Evolutionary conservation across 2,113 vertebrate genomes (phyloP), one percentile per base, ranked within the genome.

Genomic region (Protobothrops mucrosquamatus): DNA sequence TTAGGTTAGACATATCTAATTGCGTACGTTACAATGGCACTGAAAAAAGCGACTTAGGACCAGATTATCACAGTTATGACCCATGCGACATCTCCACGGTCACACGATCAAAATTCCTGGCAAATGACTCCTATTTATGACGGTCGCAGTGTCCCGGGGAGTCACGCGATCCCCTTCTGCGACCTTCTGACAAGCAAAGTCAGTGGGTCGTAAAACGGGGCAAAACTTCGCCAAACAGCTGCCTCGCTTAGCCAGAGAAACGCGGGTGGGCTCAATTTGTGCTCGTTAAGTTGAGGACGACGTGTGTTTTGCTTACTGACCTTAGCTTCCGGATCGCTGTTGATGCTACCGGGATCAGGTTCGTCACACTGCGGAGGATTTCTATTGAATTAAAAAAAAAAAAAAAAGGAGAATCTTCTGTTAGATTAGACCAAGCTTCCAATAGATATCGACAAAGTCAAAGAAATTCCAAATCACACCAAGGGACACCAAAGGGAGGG

Each of bases 251-350:
- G 12, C 5, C 4, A 69, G 12, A 0, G 4, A 69, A n/a, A 69
- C 7, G 6, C 48, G 4, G 26, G 4, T n/a, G 64, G 29, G 12
- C n/a, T 69, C 61, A 69, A 69, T 5, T 48, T 6, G 29, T n/a
- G 12, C 1, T 64, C 29, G 3, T 0, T 64, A n/a, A 14, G 29
- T 34, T 0, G 11, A 64, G 29, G 29, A 64, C 61, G 6, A 34
- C 34, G 4, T 34, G 14, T 10, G 14, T 93, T n/a, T 88, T 14
- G 95, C 57, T 93, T 93, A 98, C 97, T 97, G 93, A 99, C 99
- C 98, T 99, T 98, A 86, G 98, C 97, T 95, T 99, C 99, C 52
- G 98, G 98, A 96, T 99, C 98, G 90, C 98, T 98, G 96, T 98
- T 99, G 96, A 98, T 97, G 87, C 98, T 98, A 93, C 98, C 97